Evolutionary conservation across 2,113 vertebrate genomes (phyloP).

Genomic region (Neopipo cinnamomea): DNA sequence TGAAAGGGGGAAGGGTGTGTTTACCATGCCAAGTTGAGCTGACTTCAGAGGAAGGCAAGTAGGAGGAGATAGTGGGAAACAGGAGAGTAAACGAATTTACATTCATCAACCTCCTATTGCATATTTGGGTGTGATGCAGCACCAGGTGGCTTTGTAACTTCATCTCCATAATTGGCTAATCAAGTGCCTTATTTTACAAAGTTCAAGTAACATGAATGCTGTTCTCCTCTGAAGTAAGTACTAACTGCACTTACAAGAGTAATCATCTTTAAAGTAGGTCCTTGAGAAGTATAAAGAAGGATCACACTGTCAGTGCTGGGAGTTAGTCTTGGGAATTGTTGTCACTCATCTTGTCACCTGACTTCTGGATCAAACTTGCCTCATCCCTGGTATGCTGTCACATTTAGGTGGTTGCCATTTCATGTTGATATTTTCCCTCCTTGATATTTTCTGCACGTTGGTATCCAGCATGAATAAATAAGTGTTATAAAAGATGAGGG

Average conservation of each 20-base stretch:
- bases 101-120: not conserved
- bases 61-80: not conserved
- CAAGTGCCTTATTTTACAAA: not conserved
- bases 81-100: not conserved
- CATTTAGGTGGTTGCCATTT: not conserved
- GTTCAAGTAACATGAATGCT: not conserved
- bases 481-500: not conserved
- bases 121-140: not conserved
- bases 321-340: not conserved
- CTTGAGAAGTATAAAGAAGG: not conserved
- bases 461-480: not conserved
- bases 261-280: slow-evolving; percentile 22
- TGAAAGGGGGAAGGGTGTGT: not conserved
- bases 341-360: not conserved
- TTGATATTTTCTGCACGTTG: not conserved
- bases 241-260: not conserved
- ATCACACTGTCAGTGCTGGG: not conserved
- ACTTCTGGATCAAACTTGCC: not conserved
- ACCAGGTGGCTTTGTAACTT: not conserved
- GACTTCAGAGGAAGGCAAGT: not conserved
- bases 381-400: not conserved
- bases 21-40: not conserved
- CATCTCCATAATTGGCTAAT: not conserved
- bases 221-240: not conserved
- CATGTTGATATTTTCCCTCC: not conserved